Percentiles rank a stretch among this genome's conserved stretches.
phyloP scores from a whole-genome alignment of 1,140 invertebrate genomes.

The Ptiloglossa arizonensis region DNA sequence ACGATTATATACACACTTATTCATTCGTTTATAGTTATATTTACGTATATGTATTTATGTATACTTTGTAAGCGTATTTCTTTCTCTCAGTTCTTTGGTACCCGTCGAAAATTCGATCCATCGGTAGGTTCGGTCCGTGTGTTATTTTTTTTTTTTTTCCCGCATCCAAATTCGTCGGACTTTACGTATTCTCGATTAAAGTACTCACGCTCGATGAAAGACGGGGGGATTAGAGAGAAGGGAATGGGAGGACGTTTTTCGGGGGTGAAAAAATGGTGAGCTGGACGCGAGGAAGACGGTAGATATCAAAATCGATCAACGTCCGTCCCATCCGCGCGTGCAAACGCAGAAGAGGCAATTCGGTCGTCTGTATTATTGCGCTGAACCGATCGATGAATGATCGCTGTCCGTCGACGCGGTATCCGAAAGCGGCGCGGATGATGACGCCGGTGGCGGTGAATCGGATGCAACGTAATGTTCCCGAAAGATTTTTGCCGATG shows the following conservation, averaged over 20 bases:
- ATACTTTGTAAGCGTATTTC: slow-evolving; percentile 17
- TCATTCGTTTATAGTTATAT: not conserved
- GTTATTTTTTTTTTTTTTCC: no score
- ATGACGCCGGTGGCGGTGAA: slow-evolving; percentile 18
- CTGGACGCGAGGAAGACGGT: not conserved
- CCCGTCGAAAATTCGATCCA: not conserved
- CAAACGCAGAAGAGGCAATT: slow-evolving; percentile 76
- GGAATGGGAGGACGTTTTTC: not conserved
- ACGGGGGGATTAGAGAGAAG: not conserved
- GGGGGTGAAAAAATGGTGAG: no score
- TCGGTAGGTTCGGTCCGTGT: no score
- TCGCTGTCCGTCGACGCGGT: slow-evolving; percentile 71
- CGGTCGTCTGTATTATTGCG: slow-evolving; percentile 75
- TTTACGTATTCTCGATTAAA: not conserved
- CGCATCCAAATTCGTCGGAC: not conserved
- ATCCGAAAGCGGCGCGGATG: slow-evolving; percentile 62
- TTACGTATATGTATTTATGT: not conserved
- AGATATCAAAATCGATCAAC: slow-evolving; percentile 32
- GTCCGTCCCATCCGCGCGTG: slow-evolving; percentile 63
- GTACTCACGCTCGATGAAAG: not conserved
- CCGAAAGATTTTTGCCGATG: slow-evolving; percentile 57
- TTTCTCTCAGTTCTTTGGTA: not conserved
- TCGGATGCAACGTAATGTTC: slow-evolving; percentile 53
- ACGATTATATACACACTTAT: not conserved
- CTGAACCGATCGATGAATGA: slow-evolving; percentile 66